Conservation (phyloP, 2,797 vertebrate species). For the Enteromius viviparus region DNA sequence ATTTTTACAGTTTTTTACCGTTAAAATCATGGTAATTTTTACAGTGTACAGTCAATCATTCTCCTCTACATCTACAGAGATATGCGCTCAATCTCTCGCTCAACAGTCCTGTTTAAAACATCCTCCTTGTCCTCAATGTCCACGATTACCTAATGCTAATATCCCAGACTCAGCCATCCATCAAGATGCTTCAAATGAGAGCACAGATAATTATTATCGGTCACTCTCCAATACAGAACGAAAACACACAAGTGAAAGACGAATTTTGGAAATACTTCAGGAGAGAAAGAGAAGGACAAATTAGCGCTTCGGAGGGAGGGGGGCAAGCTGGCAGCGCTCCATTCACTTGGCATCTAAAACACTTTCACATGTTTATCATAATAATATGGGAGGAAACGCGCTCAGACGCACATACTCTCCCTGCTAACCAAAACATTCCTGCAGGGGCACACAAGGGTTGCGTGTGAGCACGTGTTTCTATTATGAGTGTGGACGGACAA, state of each 20-base stretch:
- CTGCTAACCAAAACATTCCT: slow-evolving; percentile 47
- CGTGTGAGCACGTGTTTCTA: slow-evolving; percentile 27
- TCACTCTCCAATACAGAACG: background rate
- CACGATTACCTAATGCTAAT: slow-evolving; percentile 8
- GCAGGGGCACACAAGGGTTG: slow-evolving; percentile 20
- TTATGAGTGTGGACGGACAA: slow-evolving; percentile 33
- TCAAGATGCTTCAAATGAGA: background rate
- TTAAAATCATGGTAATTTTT: no score
- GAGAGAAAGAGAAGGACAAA: slow-evolving; percentile 12
- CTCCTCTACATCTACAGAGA: background rate
- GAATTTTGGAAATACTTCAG: slow-evolving; percentile 26
- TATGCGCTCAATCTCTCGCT: background rate
- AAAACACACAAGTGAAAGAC: slow-evolving; percentile 40
- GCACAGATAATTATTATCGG: background rate
- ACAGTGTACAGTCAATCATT: background rate
- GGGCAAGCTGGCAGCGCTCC: background rate
- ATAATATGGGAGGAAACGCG: slow-evolving; percentile 40
- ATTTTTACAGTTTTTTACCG: no score
- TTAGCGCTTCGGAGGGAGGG: background rate
- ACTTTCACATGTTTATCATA: slow-evolving; percentile 46
- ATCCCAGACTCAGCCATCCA: slow-evolving; percentile 23
- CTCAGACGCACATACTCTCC: slow-evolving; percentile 33
- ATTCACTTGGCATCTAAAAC: slow-evolving; percentile 34
- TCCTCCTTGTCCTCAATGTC: slow-evolving; percentile 1
- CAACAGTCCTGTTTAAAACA: slow-evolving; percentile 16